Evolutionary conservation across 2,797 vertebrate species (phyloP).

Genomic region (Ctenosaura bakeri): DNA sequence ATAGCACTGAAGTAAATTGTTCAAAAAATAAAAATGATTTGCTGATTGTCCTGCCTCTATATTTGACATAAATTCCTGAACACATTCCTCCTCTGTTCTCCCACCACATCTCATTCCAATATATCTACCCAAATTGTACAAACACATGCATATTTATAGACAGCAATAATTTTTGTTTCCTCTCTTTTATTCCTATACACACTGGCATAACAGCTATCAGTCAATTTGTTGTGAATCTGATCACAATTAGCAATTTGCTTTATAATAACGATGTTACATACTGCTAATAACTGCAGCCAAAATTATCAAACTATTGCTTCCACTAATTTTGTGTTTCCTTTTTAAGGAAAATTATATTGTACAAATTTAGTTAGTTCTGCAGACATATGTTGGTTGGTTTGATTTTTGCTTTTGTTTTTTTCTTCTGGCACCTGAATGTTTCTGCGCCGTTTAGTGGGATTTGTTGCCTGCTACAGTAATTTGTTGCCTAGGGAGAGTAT

Average conservation of each 20-base stretch:
- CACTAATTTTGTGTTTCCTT: conserved; percentile 74
- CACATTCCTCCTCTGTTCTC: not conserved
- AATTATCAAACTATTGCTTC: conserved; percentile 69
- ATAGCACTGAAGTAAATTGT: not conserved
- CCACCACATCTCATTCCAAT: not conserved
- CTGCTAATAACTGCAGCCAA: conserved; percentile 64
- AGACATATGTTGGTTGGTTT: conserved; percentile 58
- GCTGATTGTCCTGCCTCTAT: not conserved
- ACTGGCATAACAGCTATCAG: conserved; percentile 66
- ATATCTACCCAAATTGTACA: not conserved
- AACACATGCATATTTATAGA: conserved; percentile 5
- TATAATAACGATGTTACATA: conserved; percentile 66
- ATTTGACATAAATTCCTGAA: not conserved
- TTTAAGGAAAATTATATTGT: conserved; percentile 68
- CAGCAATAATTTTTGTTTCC: conserved; percentile 33
- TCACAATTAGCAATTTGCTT: conserved; percentile 72
- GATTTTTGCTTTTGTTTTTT: not conserved
- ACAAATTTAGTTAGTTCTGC: conserved; percentile 63
- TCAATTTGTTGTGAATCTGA: conserved; percentile 74
- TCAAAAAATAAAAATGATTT: conserved; percentile 18
- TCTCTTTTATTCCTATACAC: conserved; percentile 54
- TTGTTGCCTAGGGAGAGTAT: conserved; percentile 45
- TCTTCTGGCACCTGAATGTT: conserved; percentile 66
- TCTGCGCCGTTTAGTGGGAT: conserved; percentile 66
- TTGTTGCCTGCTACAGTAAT: conserved; percentile 57